phyloP scores from a whole-genome alignment of 2,888 invertebrate species.

The Ectobius pallidus region DNA sequence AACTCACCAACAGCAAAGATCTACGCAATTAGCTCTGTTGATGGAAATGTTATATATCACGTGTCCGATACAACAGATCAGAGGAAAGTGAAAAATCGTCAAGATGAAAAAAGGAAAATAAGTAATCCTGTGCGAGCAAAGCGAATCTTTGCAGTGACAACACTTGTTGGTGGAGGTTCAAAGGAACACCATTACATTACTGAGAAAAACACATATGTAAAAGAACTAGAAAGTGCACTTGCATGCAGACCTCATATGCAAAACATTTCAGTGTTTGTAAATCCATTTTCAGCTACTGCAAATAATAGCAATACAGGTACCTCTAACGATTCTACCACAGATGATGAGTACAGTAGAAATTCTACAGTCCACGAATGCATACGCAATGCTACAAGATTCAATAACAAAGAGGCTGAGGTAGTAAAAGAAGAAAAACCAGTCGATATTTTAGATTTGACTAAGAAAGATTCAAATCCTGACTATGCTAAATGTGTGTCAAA shows the following conservation, averaged over 20 bases:
- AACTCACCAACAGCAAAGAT: constrained; percentile 62
- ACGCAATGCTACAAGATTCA: constrained; percentile 52
- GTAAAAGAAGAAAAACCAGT: constrained; percentile 9
- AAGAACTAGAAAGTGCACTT: constrained; percentile 60
- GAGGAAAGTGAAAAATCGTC: constrained; percentile 31
- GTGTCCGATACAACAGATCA: constrained; percentile 54
- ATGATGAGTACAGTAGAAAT: constrained; percentile 50
- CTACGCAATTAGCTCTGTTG: constrained; percentile 81
- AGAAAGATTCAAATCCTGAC: background rate
- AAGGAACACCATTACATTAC: constrained; percentile 56
- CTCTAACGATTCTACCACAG: constrained; percentile 53
- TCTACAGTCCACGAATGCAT: constrained; percentile 49
- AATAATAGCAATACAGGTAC: constrained; percentile 52
- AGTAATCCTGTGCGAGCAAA: constrained; percentile 56
- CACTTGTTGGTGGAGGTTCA: constrained; percentile 54
- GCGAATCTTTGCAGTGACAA: constrained; percentile 61
- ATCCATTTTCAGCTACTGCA: constrained; percentile 60
- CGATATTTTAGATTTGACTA: background rate
- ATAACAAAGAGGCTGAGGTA: constrained; percentile 2
- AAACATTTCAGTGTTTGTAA: constrained; percentile 70
- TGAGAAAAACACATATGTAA: constrained; percentile 52
- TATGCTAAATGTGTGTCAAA: background rate
- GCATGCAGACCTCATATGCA: constrained; percentile 57
- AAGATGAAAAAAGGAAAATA: constrained; percentile 41
- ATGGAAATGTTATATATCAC: constrained; percentile 76